Conservation (phyloP, 2,797 vertebrate species). For the Tenualosa thibaudeaui region DNA sequence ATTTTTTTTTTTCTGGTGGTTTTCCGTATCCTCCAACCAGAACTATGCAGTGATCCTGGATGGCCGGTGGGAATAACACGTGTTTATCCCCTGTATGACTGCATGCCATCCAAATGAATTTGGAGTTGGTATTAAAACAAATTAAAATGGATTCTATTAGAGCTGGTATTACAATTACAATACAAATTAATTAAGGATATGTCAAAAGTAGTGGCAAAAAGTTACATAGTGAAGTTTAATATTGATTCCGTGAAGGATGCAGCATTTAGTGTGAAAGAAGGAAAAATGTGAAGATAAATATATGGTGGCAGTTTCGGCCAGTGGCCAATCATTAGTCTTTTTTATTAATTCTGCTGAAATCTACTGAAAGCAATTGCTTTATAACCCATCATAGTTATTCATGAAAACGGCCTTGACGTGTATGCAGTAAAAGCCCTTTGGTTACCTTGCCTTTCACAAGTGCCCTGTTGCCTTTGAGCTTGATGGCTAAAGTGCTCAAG, state of each 20-base stretch:
- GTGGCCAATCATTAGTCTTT: background rate
- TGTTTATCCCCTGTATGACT: too few species aligned
- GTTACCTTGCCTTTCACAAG: background rate
- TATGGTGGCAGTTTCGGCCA: background rate
- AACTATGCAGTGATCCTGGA: too few species aligned
- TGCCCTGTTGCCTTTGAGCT: background rate
- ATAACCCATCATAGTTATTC: background rate
- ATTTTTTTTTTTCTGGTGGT: too few species aligned
- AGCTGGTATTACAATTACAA: too few species aligned
- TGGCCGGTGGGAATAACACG: too few species aligned
- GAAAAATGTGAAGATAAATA: background rate
- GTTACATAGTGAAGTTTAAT: too few species aligned
- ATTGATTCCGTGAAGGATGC: background rate
- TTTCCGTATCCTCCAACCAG: too few species aligned
- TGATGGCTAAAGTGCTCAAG: background rate
- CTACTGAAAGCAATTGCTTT: background rate
- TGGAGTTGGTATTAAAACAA: too few species aligned
- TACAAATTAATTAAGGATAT: too few species aligned
- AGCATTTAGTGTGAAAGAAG: background rate
- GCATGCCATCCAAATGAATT: too few species aligned
- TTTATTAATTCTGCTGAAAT: background rate
- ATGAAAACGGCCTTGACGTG: background rate
- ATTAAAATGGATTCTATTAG: too few species aligned
- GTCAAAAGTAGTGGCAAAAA: too few species aligned
- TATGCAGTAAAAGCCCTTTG: background rate